phyloP scores from a whole-genome alignment of 2,113 vertebrate genomes.

The Limanda limanda region DNA sequence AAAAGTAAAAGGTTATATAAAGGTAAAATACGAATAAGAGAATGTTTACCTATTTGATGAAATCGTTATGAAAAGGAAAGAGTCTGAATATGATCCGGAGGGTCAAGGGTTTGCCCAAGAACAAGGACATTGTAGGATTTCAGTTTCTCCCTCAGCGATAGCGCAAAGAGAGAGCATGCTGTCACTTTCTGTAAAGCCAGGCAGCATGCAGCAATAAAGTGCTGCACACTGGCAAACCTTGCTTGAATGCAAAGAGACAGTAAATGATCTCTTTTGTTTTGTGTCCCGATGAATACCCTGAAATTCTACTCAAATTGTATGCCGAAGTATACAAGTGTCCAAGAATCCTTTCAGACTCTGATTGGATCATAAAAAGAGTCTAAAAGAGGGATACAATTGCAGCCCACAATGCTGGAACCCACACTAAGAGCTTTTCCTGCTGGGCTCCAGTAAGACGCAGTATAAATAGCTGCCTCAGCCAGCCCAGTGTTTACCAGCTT shows the following conservation, averaged over 20 bases:
- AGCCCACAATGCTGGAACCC: slow-evolving; percentile 11
- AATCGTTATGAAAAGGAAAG: neutral
- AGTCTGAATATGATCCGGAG: neutral
- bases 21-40: too few relatives aligned
- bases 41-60: neutral
- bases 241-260: slow-evolving; percentile 4
- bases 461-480: slow-evolving; percentile 63
- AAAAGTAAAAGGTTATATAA: too few relatives aligned
- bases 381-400: slow-evolving; percentile 20
- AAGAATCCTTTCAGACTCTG: neutral
- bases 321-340: neutral
- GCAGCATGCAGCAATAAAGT: slow-evolving; percentile 1
- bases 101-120: neutral
- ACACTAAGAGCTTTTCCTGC: slow-evolving; percentile 32
- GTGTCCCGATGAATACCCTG: slow-evolving; percentile 2
- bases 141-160: neutral
- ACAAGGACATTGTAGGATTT: slow-evolving; percentile 1
- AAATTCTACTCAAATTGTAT: slow-evolving; percentile 1
- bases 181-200: slow-evolving; percentile 26
- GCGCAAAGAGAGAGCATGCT: neutral
- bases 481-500: slow-evolving; percentile 24
- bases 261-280: neutral
- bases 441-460: slow-evolving; percentile 18
- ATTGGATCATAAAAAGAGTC: slow-evolving; percentile 13
- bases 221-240: slow-evolving; percentile 11